Percentiles rank a stretch among this genome's conserved stretches.
phyloP scores from a whole-genome alignment of 2,888 invertebrate genomes.

The Timema cristinae region DNA sequence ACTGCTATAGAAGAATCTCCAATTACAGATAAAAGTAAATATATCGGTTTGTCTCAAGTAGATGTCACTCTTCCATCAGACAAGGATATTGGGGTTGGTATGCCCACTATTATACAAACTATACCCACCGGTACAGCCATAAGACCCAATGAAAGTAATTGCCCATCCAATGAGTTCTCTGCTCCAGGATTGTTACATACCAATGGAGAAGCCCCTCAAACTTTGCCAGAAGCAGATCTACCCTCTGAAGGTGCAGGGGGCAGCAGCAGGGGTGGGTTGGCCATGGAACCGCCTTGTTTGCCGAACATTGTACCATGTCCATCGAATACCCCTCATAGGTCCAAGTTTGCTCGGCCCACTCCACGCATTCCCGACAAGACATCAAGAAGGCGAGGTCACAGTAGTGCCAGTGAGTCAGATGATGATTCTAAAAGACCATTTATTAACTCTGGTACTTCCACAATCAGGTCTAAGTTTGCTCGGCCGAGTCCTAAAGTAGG shows the following conservation, averaged over 20 bases:
- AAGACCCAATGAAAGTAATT: background rate
- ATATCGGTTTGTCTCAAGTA: background rate
- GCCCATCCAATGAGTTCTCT: background rate
- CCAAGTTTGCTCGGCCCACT: slow-evolving; percentile 14
- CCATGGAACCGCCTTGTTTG: background rate
- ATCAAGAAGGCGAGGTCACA: too few relatives aligned
- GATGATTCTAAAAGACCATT: background rate
- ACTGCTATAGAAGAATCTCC: background rate
- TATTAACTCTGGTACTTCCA: too few relatives aligned
- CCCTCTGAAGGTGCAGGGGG: slow-evolving; percentile 18
- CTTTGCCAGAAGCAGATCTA: slow-evolving; percentile 13
- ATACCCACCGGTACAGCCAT: slow-evolving; percentile 20
- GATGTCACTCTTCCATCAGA: background rate
- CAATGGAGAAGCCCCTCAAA: slow-evolving; percentile 13
- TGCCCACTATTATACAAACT: slow-evolving; percentile 6
- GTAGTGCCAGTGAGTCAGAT: too few relatives aligned
- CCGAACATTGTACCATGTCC: background rate
- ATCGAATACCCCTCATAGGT: slow-evolving; percentile 1
- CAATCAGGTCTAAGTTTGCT: background rate
- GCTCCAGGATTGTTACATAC: background rate
- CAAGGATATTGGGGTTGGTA: slow-evolving; percentile 3
- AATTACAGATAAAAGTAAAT: too few relatives aligned
- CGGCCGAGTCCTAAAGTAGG: background rate
- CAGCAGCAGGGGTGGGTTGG: background rate
- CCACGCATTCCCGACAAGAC: background rate